Conservation (phyloP, 2,888 invertebrate species). For the Argyra leucocephala region DNA sequence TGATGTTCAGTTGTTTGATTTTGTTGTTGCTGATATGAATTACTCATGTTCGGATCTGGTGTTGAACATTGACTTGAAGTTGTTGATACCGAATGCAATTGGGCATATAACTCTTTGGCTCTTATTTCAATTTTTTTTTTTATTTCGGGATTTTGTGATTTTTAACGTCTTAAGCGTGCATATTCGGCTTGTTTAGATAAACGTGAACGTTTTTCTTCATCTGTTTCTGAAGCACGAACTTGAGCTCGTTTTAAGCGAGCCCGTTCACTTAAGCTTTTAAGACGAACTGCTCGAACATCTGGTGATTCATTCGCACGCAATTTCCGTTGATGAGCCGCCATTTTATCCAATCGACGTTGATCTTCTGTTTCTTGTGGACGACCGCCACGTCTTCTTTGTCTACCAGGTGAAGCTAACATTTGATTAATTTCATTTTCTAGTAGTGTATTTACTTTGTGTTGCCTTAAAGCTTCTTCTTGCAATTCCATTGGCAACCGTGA, state of each 20-base stretch:
- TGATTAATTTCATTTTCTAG: constrained; percentile 42
- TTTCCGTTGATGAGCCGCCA: constrained; percentile 41
- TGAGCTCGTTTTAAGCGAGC: constrained; percentile 40
- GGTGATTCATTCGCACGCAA: constrained; percentile 41
- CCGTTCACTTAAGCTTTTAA: constrained; percentile 39
- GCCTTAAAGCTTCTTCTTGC: constrained; percentile 30
- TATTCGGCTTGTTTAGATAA: constrained; percentile 42
- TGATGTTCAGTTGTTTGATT: constrained; percentile 22
- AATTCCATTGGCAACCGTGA: constrained; percentile 25
- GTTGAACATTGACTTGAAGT: constrained; percentile 13
- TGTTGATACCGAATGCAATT: constrained; percentile 26
- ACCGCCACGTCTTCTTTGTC: constrained; percentile 34
- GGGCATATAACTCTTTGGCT: constrained; percentile 36
- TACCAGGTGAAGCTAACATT: constrained; percentile 33
- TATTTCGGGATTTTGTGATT: constrained; percentile 36
- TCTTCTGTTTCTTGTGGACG: constrained; percentile 41
- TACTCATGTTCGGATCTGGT: constrained; percentile 19
- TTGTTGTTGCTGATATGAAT: constrained; percentile 20
- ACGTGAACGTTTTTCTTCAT: constrained; percentile 38
- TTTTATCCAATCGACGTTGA: constrained; percentile 38
- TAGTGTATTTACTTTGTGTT: constrained; percentile 38
- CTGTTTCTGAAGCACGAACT: constrained; percentile 37
- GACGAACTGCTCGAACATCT: constrained; percentile 37
- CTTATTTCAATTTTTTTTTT: constrained; percentile 29
- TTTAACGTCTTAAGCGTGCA: constrained; percentile 38